Evolutionary conservation across 1,140 invertebrate genomes (phyloP).

Genomic region (Drosophila busckii): DNA sequence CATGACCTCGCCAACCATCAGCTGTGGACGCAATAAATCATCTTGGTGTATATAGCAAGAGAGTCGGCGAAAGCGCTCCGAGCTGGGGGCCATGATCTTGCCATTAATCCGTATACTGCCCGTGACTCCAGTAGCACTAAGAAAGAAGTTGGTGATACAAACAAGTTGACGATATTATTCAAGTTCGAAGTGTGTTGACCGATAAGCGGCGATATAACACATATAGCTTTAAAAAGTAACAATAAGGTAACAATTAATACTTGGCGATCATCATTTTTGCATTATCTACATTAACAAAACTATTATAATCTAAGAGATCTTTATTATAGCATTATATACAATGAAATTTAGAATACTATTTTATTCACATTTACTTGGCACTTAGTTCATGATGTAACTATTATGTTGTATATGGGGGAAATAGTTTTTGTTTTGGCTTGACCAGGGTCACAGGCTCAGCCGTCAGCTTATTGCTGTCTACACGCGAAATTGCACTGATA

Average conservation of each 20-base stretch:
- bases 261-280: too few relatives aligned
- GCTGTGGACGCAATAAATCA: conserved; percentile 87
- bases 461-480: background rate
- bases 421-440: conserved; percentile 13
- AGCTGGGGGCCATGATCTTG: conserved; percentile 84
- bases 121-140: conserved; percentile 82
- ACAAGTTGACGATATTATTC: conserved; percentile 33
- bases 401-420: background rate
- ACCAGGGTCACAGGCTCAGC: conserved; percentile 1
- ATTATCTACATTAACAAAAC: too few relatives aligned
- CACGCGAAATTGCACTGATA: conserved; percentile 11
- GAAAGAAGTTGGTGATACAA: conserved; percentile 18
- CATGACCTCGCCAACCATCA: conserved; percentile 92
- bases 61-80: conserved; percentile 85
- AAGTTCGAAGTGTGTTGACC: conserved; percentile 71
- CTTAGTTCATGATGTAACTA: too few relatives aligned
- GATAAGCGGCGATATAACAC: conserved; percentile 44
- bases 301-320: background rate
- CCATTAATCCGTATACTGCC: conserved; percentile 88
- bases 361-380: too few relatives aligned
- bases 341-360: too few relatives aligned
- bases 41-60: conserved; percentile 96
- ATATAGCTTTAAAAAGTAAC: too few relatives aligned
- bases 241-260: too few relatives aligned
- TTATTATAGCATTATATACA: too few relatives aligned